Evolutionary conservation across 2,797 vertebrate species (phyloP).

Genomic region (Centroberyx gerrardi): DNA sequence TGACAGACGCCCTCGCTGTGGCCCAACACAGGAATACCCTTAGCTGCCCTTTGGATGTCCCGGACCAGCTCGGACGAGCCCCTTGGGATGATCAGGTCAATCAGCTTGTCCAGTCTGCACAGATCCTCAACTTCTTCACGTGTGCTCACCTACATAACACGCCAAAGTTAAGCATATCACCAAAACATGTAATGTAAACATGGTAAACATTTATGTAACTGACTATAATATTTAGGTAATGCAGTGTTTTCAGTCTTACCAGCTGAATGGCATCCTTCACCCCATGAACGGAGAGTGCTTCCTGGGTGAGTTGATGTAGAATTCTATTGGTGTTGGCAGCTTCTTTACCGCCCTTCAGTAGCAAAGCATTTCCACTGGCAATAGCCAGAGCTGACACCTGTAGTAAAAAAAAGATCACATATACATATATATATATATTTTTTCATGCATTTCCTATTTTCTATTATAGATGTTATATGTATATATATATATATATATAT

Average conservation of each 20-base stretch:
- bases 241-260: conserved; percentile 80
- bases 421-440: too few relatives aligned
- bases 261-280: conserved; percentile 94
- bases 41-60: conserved; percentile 94
- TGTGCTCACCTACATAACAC: conserved; percentile 91
- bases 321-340: conserved; percentile 93
- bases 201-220: neutral
- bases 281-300: conserved; percentile 94
- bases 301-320: conserved; percentile 94
- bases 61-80: conserved; percentile 96
- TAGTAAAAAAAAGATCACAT: conserved; percentile 11
- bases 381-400: conserved; percentile 97
- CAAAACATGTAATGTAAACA: neutral
- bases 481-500: too few relatives aligned
- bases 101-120: conserved; percentile 94
- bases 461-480: neutral
- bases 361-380: conserved; percentile 95
- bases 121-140: conserved; percentile 98
- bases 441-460: conserved; percentile 3
- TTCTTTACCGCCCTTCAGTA: conserved; percentile 97
- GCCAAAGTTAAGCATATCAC: neutral
- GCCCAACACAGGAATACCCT: conserved; percentile 97
- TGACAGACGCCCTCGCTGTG: conserved; percentile 99
- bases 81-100: conserved; percentile 98
- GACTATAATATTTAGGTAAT: neutral